Evolutionary conservation across 2,888 invertebrate species (phyloP).

Genomic region (Orchesellides sinensis): DNA sequence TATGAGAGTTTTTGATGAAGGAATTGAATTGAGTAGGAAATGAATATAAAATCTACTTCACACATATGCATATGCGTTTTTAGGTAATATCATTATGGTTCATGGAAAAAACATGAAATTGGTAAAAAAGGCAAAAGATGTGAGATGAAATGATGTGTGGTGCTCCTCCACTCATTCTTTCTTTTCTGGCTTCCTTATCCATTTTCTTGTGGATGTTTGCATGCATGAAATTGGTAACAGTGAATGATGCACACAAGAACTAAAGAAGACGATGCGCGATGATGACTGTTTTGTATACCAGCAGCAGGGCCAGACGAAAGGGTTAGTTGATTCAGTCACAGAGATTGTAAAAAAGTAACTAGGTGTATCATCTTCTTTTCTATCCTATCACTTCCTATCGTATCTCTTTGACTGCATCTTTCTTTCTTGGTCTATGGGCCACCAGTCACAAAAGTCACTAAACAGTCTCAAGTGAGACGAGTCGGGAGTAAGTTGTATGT

Average conservation of each 20-base stretch:
- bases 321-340: conserved; percentile 7
- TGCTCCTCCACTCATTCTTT: no score
- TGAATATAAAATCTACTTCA: background rate
- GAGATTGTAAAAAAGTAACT: conserved; percentile 61
- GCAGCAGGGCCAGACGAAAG: conserved; percentile 9
- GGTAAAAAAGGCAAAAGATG: conserved; percentile 5
- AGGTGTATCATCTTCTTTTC: conserved; percentile 53
- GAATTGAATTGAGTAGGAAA: conserved; percentile 4
- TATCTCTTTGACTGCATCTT: conserved; percentile 65
- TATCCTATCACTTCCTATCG: conserved; percentile 13
- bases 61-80: conserved; percentile 22
- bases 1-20: no score
- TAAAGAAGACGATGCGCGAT: conserved; percentile 9
- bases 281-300: conserved; percentile 14
- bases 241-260: background rate
- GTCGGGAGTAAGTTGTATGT: conserved; percentile 58
- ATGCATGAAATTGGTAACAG: conserved; percentile 34
- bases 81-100: conserved; percentile 50
- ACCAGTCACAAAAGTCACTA: conserved; percentile 61
- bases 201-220: background rate
- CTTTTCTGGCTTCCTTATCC: conserved; percentile 35
- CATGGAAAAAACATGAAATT: conserved; percentile 48
- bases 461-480: conserved; percentile 62
- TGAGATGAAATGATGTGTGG: no score
- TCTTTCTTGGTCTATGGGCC: conserved; percentile 66